Base-by-base conservation (phyloP, 2,888 invertebrate genomes). In the Phanerotoma sp. region DNA sequence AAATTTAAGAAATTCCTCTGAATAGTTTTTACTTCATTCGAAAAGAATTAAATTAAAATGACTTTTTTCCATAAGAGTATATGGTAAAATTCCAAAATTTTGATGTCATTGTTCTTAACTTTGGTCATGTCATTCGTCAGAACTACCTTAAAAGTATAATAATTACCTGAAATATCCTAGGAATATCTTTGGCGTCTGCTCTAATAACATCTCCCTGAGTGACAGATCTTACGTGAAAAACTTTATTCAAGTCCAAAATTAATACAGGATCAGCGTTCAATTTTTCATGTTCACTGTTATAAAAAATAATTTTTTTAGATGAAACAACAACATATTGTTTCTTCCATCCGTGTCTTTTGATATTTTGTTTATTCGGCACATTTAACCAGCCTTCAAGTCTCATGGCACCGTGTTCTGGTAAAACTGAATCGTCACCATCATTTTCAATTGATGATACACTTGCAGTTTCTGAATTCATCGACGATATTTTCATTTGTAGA, bases 191-290 rank as follows among this genome's bases (percentile, higher is more conserved):
- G 79, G 96, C 93, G 84, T 97, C 96, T 52, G 96, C 98, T 77
- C 97, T 88, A 78, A 98, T 96, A 70, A 98, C 97, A 84, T 99
- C 99, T 70, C 97, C 97, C 79, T 97, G 97, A 61, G 98, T 97
- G 66, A 99, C 98, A 58, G 95, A 92, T 64, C 98, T 88, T 66
- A 98, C 98, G 82, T 98, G 97, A 83, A 96, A 98, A 76, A 99
- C 91, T 85, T 98, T 97, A 81, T 97, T 95, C 77, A 98, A 86
- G 83, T 98, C 97, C 71, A 98, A 82, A 71, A 97, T 94, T 78
- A 97, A 87, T 61, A 91, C 89, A 20, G 97, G 96, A 82, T 95
- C 94, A 6, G 93, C 90, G 74, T 96, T 95, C 79, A 91, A 88
- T 77, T 96, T 95, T 77, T 96, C 95, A 71, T 83, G 90, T 80